These are phyloP conservation scores for Python bivittatus DNA, from an alignment of 2,113 vertebrate species.

Conservation along the genomic window DNA sequence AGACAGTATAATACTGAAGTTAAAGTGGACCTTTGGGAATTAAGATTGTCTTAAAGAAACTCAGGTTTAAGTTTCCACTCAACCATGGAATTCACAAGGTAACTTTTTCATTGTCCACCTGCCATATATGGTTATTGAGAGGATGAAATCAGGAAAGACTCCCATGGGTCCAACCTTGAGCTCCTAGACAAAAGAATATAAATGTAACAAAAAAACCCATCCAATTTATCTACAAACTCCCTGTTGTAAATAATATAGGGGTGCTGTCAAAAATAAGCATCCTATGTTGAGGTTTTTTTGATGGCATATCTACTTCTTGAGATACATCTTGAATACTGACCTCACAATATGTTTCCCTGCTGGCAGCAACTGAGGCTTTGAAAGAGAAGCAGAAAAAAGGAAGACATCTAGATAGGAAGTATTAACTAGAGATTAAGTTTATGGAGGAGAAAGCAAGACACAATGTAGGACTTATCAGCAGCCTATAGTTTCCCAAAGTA, in stretches of 20 bases:
- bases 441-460: rapidly evolving
- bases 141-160: not conserved
- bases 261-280: not conserved
- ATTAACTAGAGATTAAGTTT: not conserved
- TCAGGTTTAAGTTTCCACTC: not conserved
- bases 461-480: not conserved
- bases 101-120: not conserved
- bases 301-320: not conserved
- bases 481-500: not conserved
- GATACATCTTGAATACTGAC: not conserved
- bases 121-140: not conserved
- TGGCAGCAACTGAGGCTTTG: not conserved
- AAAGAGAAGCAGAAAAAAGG: not conserved
- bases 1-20: not conserved
- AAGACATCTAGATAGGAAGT: not conserved
- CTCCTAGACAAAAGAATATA: not conserved
- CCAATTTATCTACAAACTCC: not conserved
- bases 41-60: not conserved
- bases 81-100: not conserved
- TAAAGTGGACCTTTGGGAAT: not conserved
- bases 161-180: not conserved
- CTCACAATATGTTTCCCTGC: not conserved
- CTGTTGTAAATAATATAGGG: not conserved
- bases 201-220: not conserved
- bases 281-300: not conserved